A percentile compares a stretch with the other conserved stretches of the same genome.
Conservation (phyloP, 1,140 invertebrate species). For the Panulirus ornatus region DNA sequence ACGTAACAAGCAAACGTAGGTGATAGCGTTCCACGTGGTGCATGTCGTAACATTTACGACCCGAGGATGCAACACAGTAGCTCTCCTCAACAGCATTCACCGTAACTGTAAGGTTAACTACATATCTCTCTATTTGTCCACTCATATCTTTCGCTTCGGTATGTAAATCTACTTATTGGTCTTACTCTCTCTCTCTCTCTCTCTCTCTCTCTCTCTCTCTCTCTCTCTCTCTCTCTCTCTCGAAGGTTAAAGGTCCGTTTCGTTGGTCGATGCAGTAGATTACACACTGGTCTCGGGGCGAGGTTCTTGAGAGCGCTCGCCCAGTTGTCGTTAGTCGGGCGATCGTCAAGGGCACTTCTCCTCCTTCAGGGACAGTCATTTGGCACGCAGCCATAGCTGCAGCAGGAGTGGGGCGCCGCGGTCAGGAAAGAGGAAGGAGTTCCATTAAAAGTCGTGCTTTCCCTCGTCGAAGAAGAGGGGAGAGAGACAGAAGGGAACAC, state of each 20-base stretch:
- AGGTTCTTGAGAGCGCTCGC: no score
- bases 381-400: not conserved
- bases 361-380: no score
- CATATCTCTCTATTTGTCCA: not conserved
- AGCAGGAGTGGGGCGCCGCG: not conserved
- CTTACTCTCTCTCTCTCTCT: conserved; percentile 26
- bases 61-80: no score
- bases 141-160: not conserved
- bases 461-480: no score
- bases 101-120: not conserved
- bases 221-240: no score
- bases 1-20: no score
- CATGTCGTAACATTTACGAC: no score
- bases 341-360: not conserved
- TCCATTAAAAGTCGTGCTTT: no score
- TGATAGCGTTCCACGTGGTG: no score
- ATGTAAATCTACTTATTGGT: not conserved
- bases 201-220: conserved; percentile 36
- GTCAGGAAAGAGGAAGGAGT: no score
- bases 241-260: not conserved
- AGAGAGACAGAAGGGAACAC: no score
- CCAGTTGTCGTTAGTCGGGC: not conserved
- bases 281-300: not conserved
- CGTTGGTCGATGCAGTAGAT: not conserved
- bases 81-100: no score